Conservation (phyloP, 2,113 vertebrate genomes). For the Prietella phreatophila region DNA sequence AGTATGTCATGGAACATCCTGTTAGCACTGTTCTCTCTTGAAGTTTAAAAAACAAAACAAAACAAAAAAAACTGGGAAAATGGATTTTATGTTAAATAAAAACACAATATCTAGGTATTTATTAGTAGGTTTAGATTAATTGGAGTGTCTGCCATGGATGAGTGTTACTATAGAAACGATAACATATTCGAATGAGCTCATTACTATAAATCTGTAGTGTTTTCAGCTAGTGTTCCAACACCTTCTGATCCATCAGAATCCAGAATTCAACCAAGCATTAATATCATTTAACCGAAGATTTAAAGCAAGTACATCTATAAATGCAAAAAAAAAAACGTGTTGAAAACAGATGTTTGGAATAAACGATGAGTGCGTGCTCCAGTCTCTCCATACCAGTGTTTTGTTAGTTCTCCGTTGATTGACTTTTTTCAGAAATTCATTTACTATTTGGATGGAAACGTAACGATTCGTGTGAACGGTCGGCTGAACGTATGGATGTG, state of each 20-base stretch:
- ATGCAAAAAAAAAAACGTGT: not conserved
- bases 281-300: not conserved
- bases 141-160: not conserved
- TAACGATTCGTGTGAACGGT: not conserved
- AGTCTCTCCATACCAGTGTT: not conserved
- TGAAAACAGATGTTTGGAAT: conserved; percentile 13
- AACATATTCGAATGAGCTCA: not conserved
- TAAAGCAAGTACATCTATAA: not conserved
- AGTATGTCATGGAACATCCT: not conserved
- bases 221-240: not conserved
- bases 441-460: not conserved
- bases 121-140: too few relatives aligned
- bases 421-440: not conserved
- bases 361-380: not conserved
- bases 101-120: not conserved
- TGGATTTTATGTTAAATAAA: not conserved
- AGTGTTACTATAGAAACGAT: not conserved
- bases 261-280: not conserved
- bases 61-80: not conserved
- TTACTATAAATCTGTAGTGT: not conserved
- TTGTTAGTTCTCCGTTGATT: not conserved
- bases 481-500: not conserved
- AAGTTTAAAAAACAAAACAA: not conserved
- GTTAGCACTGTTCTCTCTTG: not conserved
- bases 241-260: not conserved